A percentile compares a stretch with the other conserved stretches of the same genome.
phyloP scores from a whole-genome alignment of 2,888 invertebrate species.

The Agonopterix subpropinquella region DNA sequence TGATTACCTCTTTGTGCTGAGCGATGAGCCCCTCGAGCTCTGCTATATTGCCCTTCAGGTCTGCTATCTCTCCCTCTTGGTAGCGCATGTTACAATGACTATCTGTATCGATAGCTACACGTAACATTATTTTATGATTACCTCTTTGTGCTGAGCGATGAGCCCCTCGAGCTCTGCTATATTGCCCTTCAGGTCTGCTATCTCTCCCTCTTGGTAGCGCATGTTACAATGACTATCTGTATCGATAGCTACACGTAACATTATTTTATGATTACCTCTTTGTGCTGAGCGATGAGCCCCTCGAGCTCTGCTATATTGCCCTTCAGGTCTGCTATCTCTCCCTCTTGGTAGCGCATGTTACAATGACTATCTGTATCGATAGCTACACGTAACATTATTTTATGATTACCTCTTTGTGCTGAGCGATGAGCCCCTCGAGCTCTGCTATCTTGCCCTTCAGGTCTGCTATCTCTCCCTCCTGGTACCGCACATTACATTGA shows the following conservation, averaged over 20 bases:
- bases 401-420: constrained; percentile 66
- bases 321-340: constrained; percentile 77
- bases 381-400: constrained; percentile 80
- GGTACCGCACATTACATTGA: constrained; percentile 82
- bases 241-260: constrained; percentile 80
- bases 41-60: constrained; percentile 73
- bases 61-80: constrained; percentile 79
- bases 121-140: constrained; percentile 39
- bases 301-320: constrained; percentile 74
- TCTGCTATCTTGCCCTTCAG: constrained; percentile 72
- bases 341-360: constrained; percentile 81
- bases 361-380: constrained; percentile 86
- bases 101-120: too few relatives aligned
- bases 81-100: constrained; percentile 83
- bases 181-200: constrained; percentile 75
- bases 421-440: constrained; percentile 71
- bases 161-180: constrained; percentile 71
- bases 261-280: constrained; percentile 53
- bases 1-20: constrained; percentile 67
- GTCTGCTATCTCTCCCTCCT: constrained; percentile 79
- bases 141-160: constrained; percentile 72
- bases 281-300: constrained; percentile 66
- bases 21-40: constrained; percentile 71
- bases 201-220: constrained; percentile 80
- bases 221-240: constrained; percentile 84